These are phyloP conservation scores for Cheilosia vulpina DNA, from an alignment of 2,888 invertebrate species.

Conservation along the genomic window DNA sequence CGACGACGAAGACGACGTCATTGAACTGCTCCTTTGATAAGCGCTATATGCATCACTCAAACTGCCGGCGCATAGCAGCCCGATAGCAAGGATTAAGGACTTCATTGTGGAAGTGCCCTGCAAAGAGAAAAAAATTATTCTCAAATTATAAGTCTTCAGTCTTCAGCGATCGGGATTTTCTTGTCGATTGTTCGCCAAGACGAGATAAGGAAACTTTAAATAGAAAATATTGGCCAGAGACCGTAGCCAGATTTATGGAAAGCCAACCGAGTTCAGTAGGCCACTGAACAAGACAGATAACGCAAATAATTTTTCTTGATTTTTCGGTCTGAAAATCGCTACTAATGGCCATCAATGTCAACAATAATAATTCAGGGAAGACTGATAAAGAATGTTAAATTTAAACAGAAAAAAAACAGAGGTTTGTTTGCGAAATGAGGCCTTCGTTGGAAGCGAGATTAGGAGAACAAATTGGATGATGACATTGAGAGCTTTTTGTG, in stretches of 20 bases:
- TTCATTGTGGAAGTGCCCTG: constrained; percentile 77
- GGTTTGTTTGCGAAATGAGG: background rate
- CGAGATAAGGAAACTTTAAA: constrained; percentile 67
- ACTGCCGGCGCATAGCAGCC: constrained; percentile 77
- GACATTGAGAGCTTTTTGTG: background rate
- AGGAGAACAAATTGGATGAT: background rate
- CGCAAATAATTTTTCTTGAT: background rate
- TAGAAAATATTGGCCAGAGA: constrained; percentile 51
- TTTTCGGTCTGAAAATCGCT: constrained; percentile 8
- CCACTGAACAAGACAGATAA: constrained; percentile 39
- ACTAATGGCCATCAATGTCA: constrained; percentile 38
- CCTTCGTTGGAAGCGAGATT: background rate
- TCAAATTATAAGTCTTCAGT: background rate
- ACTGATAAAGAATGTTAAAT: constrained; percentile 6
- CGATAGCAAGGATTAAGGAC: constrained; percentile 77
- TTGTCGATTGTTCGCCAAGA: constrained; percentile 38
- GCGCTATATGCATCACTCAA: constrained; percentile 76
- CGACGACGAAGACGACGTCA: constrained; percentile 58
- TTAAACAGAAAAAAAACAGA: background rate
- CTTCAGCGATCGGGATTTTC: constrained; percentile 13
- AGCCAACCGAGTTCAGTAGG: constrained; percentile 33
- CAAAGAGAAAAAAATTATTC: constrained; percentile 32
- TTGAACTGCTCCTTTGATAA: constrained; percentile 69
- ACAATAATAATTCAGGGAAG: constrained; percentile 4
- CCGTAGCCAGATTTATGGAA: constrained; percentile 30